phyloP scores from a whole-genome alignment of 2,888 invertebrate genomes.

The Polydrusus pterygomalis region DNA sequence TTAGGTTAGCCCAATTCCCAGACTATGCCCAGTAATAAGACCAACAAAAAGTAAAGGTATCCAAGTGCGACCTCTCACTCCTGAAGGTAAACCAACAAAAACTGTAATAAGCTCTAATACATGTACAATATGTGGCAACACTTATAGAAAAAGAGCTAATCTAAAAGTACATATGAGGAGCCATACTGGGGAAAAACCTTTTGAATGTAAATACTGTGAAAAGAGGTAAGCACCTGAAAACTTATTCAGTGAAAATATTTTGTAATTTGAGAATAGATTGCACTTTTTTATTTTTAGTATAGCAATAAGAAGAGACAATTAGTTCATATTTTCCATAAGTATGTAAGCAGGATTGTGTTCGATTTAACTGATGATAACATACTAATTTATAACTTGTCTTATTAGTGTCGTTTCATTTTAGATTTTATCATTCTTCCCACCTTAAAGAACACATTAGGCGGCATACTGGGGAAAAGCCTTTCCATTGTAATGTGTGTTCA shows the following conservation, averaged over 20 bases:
- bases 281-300: neutral
- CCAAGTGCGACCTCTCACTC: conserved; percentile 67
- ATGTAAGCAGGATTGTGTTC: too few relatives aligned
- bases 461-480: conserved; percentile 70
- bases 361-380: too few relatives aligned
- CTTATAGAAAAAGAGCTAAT: conserved; percentile 69
- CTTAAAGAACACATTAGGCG: conserved; percentile 65
- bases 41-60: conserved; percentile 58
- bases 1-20: neutral
- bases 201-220: conserved; percentile 70
- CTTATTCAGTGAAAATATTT: neutral
- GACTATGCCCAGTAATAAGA: conserved; percentile 6
- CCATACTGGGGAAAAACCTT: conserved; percentile 70
- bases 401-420: conserved; percentile 16
- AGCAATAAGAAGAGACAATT: too few relatives aligned
- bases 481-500: conserved; percentile 68
- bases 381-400: too few relatives aligned
- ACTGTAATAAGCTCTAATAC: conserved; percentile 50
- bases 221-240: conserved; percentile 60
- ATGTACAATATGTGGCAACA: conserved; percentile 67
- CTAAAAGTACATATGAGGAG: conserved; percentile 69
- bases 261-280: neutral
- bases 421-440: conserved; percentile 70
- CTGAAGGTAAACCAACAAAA: conserved; percentile 43
- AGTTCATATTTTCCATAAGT: too few relatives aligned